Conservation (phyloP, 2,888 invertebrate genomes). For the Orthosia gothica region DNA sequence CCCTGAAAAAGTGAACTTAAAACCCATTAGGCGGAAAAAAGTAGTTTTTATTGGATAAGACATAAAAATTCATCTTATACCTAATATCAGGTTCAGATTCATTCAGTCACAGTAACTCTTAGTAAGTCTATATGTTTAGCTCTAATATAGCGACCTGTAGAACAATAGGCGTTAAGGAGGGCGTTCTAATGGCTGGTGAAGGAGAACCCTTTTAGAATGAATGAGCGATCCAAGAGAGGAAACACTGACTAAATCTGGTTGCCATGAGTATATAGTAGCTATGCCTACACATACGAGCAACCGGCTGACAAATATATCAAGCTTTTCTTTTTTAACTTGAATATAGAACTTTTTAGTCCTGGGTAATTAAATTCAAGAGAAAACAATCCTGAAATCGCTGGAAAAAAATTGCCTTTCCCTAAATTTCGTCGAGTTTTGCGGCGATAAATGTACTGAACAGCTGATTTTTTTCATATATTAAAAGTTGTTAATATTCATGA, state of each 20-base stretch:
- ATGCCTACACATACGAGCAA: too few species aligned
- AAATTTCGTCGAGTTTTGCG: too few species aligned
- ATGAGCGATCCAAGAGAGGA: conserved; percentile 20
- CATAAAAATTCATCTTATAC: neutral
- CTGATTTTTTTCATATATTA: too few species aligned
- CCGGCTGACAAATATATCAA: neutral
- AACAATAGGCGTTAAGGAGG: conserved; percentile 40
- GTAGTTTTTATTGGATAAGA: too few species aligned
- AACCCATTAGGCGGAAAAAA: too few species aligned
- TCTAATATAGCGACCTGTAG: conserved; percentile 2
- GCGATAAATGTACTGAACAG: too few species aligned
- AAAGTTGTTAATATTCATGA: too few species aligned
- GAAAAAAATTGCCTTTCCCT: too few species aligned
- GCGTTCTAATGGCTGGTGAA: conserved; percentile 49
- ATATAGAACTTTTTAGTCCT: too few species aligned
- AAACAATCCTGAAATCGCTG: too few species aligned
- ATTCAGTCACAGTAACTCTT: conserved; percentile 2
- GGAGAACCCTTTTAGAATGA: conserved; percentile 46
- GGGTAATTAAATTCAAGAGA: too few species aligned
- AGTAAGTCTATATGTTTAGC: conserved; percentile 13
- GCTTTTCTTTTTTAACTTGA: too few species aligned
- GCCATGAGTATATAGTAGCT: neutral
- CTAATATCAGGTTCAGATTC: neutral
- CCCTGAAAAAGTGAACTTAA: neutral
- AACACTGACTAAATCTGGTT: conserved; percentile 33